Conservation (phyloP, 1,140 invertebrate species). For the Phenacoccus solenopsis region DNA sequence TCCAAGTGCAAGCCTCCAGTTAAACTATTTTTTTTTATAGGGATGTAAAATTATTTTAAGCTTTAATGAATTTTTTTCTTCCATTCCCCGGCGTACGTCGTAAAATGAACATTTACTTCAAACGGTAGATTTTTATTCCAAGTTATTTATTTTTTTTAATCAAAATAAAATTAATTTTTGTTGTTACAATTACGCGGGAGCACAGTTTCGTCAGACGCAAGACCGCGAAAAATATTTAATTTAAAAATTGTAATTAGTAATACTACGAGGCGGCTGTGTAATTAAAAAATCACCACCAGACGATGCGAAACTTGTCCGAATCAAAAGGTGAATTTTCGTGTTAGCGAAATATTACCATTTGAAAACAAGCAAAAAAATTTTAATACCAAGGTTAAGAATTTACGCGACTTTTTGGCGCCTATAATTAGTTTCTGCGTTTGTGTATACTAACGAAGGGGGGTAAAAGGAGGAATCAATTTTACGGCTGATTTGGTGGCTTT, state of each 20-base stretch:
- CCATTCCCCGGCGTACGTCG: background rate
- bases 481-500: background rate
- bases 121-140: background rate
- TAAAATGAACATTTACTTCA: conserved; percentile 3
- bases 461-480: background rate
- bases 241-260: conserved; percentile 3
- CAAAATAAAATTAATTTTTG: conserved; percentile 4
- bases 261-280: background rate
- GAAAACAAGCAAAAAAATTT: background rate
- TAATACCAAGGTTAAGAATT: background rate
- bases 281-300: background rate
- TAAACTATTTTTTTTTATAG: background rate
- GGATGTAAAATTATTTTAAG: background rate
- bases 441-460: background rate
- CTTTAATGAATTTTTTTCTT: background rate
- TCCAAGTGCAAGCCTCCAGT: background rate
- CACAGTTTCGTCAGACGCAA: background rate
- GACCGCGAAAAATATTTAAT: conserved; percentile 1
- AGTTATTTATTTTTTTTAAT: background rate
- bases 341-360: no score
- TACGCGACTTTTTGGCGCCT: background rate
- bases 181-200: background rate
- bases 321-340: no score
- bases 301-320: background rate
- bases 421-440: background rate